Evolutionary conservation across 2,113 vertebrate species (phyloP), one percentile per base, ranked within the genome.

Genomic region (Semicossyphus pulcher): DNA sequence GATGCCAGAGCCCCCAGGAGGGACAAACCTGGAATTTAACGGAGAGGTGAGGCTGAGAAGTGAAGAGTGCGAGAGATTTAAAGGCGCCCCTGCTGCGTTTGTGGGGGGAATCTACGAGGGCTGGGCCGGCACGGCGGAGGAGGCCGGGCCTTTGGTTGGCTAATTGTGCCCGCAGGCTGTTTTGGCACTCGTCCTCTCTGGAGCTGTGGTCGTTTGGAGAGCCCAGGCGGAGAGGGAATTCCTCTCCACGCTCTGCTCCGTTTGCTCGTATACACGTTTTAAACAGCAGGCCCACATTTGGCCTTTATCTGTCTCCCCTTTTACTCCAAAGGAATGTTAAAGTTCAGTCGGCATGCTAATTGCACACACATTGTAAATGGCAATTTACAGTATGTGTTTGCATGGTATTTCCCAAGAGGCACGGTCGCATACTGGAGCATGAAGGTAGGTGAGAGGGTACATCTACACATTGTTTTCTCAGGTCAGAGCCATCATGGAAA

Each of bases 151-250:
- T 76, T 86, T 80, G 67, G 76, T 72, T 79, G 78, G 76, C 78
- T 89, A 89, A 89, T 86, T 87, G 72, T 85, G 80, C 85, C 89
- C 77, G 41, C 23, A 45, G 86, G 87, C 72, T 37, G 9, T 70
- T n/a, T 52, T 84, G 86, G 87, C 82, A 80, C 52, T 49, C 32
- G 7, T 78, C 68, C 57, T 68, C 65, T 51, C 5, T 61, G 72
- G 72, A 81, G 73, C 71, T 51, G 82, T 16, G 81, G 80, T 75
- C 5, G 42, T 37, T 68, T 67, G 61, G 75, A 69, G 62, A 67
- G 61, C 52, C 77, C 71, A 36, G 72, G 65, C 65, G 0, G 75
- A 77, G 68, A 86, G 89, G 89, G 90, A 80, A 89, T 70, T 86
- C 87, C 88, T 87, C 69, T 36, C 9, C 5, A 47, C 4, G 18